Evolutionary conservation across 1,140 invertebrate genomes (phyloP).

Genomic region (Aphelinus atriplicis): DNA sequence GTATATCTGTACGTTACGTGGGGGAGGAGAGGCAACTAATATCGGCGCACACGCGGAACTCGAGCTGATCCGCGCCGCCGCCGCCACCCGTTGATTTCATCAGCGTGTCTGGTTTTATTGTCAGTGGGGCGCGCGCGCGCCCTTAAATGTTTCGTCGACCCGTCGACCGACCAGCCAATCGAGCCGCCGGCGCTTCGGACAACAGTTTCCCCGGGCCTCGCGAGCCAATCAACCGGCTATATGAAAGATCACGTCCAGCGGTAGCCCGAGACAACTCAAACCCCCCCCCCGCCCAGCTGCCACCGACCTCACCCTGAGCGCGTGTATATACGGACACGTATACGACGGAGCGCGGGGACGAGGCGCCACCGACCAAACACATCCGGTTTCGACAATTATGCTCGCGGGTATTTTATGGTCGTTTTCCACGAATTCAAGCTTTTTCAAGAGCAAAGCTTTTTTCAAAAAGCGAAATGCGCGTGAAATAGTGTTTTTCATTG

Average conservation of each 20-base stretch:
- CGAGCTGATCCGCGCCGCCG: neutral
- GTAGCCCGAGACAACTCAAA: conserved; percentile 44
- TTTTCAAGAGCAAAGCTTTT: too few species aligned
- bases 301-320: conserved; percentile 4
- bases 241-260: conserved; percentile 65
- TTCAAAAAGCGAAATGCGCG: too few species aligned
- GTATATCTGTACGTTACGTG: conserved; percentile 4
- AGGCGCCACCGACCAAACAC: too few species aligned
- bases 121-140: conserved; percentile 48
- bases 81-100: conserved; percentile 58
- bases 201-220: conserved; percentile 29
- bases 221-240: conserved; percentile 61
- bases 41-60: neutral
- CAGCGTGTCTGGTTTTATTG: conserved; percentile 64
- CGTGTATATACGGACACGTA: neutral
- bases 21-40: neutral
- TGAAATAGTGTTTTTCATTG: too few species aligned
- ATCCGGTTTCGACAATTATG: too few species aligned
- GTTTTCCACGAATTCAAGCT: too few species aligned
- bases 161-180: neutral
- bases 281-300: conserved; percentile 28
- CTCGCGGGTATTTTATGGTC: too few species aligned
- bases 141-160: conserved; percentile 62
- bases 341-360: too few species aligned
- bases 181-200: neutral